Evolutionary conservation across 2,797 vertebrate genomes (phyloP).

Genomic region (Oryzias sinensis): DNA sequence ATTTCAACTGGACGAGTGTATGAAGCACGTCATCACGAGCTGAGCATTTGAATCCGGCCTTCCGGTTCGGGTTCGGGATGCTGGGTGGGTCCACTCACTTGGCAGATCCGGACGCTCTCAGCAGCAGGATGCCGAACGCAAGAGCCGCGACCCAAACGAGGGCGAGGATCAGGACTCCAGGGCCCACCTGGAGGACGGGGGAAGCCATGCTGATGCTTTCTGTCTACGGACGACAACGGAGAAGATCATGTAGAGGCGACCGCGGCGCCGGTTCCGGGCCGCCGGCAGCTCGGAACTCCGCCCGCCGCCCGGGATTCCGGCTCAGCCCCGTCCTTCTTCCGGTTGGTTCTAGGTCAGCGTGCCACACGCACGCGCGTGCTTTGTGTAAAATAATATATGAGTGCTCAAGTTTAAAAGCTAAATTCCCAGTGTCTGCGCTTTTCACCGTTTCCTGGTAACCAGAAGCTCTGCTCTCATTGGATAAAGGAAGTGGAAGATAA

Average conservation of each 20-base stretch:
- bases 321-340: too few species aligned
- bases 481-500: fast-evolving
- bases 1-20: too few species aligned
- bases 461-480: constrained; percentile 46
- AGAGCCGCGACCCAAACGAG: constrained; percentile 82
- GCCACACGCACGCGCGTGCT: too few species aligned
- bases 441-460: constrained; percentile 63
- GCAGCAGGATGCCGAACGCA: constrained; percentile 67
- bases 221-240: background rate
- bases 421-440: constrained; percentile 7
- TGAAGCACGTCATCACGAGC: too few species aligned
- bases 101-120: constrained; percentile 68
- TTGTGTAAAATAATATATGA: too few species aligned
- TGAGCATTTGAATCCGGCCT: too few species aligned
- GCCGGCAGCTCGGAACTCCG: too few species aligned
- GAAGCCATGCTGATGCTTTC: constrained; percentile 71
- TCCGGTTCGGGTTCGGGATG: background rate
- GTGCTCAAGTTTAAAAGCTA: background rate
- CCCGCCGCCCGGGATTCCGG: too few species aligned
- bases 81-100: constrained; percentile 80
- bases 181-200: constrained; percentile 78
- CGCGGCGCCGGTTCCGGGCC: too few species aligned
- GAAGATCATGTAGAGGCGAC: too few species aligned
- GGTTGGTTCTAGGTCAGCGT: too few species aligned
- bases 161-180: constrained; percentile 81